Base-by-base conservation (phyloP, 2,797 vertebrate species). In the Ambastaia sidthimunki region DNA sequence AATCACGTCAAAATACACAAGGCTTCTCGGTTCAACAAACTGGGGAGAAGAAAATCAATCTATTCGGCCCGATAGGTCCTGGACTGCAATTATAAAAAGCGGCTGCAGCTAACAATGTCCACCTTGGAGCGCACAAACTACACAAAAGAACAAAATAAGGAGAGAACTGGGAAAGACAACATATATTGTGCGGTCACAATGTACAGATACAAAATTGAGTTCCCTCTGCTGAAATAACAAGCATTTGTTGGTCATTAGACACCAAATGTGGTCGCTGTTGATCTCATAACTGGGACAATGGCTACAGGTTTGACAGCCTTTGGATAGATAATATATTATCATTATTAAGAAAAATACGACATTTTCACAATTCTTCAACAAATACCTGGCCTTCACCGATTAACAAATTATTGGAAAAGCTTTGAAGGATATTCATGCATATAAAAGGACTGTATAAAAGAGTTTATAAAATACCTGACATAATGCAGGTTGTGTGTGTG, bases 31-130 rank as follows among this genome's bases (percentile, higher is more conserved):
- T 66, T 71, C 67, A 82, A 62, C 67, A 71, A 78, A 65, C 48
- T 34, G 37, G 67, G n/a, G 41, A 83, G 69, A 87, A 86, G 88
- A 88, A 86, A 89, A 85, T 92, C 89, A 88, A 89, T 91, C 86
- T 85, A 79, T 83, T 87, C 84, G 75, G 68, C 84, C 91, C 90
- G 90, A 86, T 87, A 89, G 87, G 85, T 91, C 87, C 88, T 74
- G 81, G 80, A 84, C 83, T 88, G 87, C 88, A 93, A 90, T 91
- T 89, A 91, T 86, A 84, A 86, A 78, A 84, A 87, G 88, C 79
- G 86, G 85, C 86, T 83, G 76, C 80, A 19, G 80, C 85, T 88
- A 85, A 87, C 83, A 82, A 86, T 84, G 85, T 87, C 84, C 80
- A 78, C 73, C 83, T 83, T 86, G 47, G 37, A 50, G 63, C 65